A percentile compares a stretch with the other conserved stretches of the same genome.
Evolutionary conservation across 2,797 vertebrate species (phyloP).

Genomic region (Scleropages formosus): DNA sequence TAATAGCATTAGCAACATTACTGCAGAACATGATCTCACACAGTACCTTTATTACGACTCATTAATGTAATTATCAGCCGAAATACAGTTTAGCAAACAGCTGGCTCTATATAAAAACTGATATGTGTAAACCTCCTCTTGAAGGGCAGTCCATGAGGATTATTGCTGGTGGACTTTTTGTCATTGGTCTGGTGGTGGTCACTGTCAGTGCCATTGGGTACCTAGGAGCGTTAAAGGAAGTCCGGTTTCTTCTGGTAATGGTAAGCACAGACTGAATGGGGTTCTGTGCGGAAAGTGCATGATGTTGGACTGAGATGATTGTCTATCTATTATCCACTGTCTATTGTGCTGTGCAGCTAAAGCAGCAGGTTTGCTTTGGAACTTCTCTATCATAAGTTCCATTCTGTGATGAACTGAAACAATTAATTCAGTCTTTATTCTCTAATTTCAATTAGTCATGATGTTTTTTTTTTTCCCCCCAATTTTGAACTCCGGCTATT

Average conservation of each 20-base stretch:
- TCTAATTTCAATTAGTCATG: too few species aligned
- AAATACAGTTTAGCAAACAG: background rate
- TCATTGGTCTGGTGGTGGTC: constrained; percentile 55
- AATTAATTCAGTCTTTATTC: too few species aligned
- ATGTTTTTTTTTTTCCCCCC: too few species aligned
- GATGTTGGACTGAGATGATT: background rate
- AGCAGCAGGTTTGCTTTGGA: background rate
- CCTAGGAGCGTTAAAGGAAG: constrained; percentile 37
- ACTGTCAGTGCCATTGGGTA: constrained; percentile 50
- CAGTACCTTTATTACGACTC: too few species aligned
- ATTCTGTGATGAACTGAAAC: too few species aligned
- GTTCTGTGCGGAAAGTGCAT: background rate
- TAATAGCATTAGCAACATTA: background rate
- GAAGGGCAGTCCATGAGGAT: constrained; percentile 43
- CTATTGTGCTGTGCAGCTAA: background rate
- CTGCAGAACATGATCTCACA: background rate
- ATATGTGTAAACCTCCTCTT: constrained; percentile 17
- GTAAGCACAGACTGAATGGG: background rate
- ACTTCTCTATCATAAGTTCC: background rate
- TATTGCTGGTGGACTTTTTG: constrained; percentile 52
- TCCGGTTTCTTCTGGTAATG: constrained; percentile 15
- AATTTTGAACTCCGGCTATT: too few species aligned
- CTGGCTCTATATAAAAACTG: background rate
- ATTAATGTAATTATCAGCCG: background rate
- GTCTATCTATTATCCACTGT: background rate